Conservation (phyloP, 2,888 invertebrate genomes). For the Desoria tigrina region DNA sequence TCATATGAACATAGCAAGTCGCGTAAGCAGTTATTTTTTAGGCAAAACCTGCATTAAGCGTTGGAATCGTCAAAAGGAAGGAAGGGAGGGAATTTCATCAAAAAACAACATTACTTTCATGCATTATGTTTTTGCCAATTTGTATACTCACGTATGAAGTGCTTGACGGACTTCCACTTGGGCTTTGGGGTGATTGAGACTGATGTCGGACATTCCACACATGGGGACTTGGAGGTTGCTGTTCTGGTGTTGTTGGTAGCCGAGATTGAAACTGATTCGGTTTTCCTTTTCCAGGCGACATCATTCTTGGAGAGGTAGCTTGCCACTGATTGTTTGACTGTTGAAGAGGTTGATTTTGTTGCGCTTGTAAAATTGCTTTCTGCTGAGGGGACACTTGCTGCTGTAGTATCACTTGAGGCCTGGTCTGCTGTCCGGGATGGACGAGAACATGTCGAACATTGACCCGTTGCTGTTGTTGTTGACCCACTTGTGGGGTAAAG, state of each 20-base stretch:
- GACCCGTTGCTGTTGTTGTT: slow-evolving; percentile 35
- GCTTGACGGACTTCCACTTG: slow-evolving; percentile 22
- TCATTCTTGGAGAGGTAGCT: not conserved
- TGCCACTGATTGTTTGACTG: slow-evolving; percentile 5
- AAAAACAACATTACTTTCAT: slow-evolving; percentile 10
- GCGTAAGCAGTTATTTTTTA: slow-evolving; percentile 4
- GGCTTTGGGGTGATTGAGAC: slow-evolving; percentile 18
- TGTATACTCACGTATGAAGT: slow-evolving; percentile 30
- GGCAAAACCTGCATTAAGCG: not conserved
- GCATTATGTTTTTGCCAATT: slow-evolving; percentile 2
- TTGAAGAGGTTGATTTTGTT: slow-evolving; percentile 18
- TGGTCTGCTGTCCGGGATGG: slow-evolving; percentile 34
- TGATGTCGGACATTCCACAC: slow-evolving; percentile 34
- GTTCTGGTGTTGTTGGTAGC: slow-evolving; percentile 6
- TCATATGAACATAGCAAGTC: not conserved
- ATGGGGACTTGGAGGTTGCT: slow-evolving; percentile 20
- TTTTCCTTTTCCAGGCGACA: slow-evolving; percentile 1
- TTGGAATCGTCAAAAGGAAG: not conserved
- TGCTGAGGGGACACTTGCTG: slow-evolving; percentile 35
- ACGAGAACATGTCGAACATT: slow-evolving; percentile 51
- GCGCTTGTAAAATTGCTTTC: slow-evolving; percentile 43
- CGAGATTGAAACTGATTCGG: not conserved
- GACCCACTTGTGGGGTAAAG: slow-evolving; percentile 49
- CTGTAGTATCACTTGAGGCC: slow-evolving; percentile 7
- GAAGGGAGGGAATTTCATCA: not conserved